phyloP scores from a whole-genome alignment of 2,113 vertebrate species.

The Bos indicus region DNA sequence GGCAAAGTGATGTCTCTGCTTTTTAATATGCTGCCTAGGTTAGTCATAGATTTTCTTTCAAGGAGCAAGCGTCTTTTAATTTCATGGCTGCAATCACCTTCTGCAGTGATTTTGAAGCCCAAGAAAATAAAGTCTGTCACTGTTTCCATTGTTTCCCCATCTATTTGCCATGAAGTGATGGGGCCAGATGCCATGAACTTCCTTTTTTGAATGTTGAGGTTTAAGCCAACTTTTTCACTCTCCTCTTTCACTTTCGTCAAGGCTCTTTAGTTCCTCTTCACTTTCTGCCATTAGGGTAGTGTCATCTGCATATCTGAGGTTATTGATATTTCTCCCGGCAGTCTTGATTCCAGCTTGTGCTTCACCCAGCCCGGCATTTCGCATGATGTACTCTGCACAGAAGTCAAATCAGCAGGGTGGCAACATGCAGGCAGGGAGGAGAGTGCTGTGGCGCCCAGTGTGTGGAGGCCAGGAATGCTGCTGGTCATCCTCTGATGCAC shows the following conservation, averaged over 20 bases:
- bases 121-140: not conserved
- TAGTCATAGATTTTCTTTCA: not conserved
- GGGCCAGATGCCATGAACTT: not conserved
- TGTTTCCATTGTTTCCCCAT: not conserved
- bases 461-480: not conserved
- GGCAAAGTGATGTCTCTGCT: not conserved
- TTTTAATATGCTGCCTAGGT: not conserved
- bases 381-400: not conserved
- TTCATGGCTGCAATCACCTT: not conserved
- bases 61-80: not conserved
- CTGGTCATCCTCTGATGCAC: rapidly evolving
- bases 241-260: not conserved
- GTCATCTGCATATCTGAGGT: not conserved
- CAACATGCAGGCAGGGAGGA: rapidly evolving
- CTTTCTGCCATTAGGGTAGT: not conserved
- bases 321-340: not conserved
- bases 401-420: not conserved
- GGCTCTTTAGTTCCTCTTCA: not conserved
- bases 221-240: not conserved
- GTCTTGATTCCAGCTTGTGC: not conserved
- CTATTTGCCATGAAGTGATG: not conserved
- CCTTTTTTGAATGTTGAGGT: not conserved
- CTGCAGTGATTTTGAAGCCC: not conserved
- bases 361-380: rapidly evolving
- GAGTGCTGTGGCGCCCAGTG: rapidly evolving